Base-by-base conservation (phyloP, 2,888 invertebrate species). In the Diplazon laetatorius region DNA sequence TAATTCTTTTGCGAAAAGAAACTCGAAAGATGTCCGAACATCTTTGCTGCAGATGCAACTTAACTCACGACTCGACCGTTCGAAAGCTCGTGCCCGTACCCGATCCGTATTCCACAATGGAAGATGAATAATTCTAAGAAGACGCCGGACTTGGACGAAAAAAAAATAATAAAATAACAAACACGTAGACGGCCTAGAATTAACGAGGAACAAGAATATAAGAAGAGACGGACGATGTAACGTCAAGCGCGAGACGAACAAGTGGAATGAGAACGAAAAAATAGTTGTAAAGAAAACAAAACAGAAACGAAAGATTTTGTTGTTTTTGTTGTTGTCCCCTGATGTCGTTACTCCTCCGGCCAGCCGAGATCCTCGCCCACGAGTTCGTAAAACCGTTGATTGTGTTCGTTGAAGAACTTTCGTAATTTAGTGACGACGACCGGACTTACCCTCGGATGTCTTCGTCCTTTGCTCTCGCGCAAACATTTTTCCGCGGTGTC, bases 281-380 rank as follows among this genome's bases (percentile, higher is more conserved):
- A 18, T 9, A 50, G 72, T n/a, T 30, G 62, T 18, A 63, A 77
- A 25, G 50, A 76, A 25, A 72, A 72, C 46, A 72, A 57, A 55
- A 39, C n/a, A n/a, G n/a, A 50, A 22, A 48, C 46, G 69, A 48
- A 70, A 44, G 57, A 16, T 30, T 42, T 65, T 12, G 14, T n/a
- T n/a, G n/a, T n/a, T n/a, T n/a, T n/a, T n/a, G n/a, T n/a, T n/a
- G n/a, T n/a, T n/a, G n/a, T n/a, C n/a, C n/a, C n/a, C n/a, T n/a
- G 16, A 30, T 42, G 16, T 46, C 83, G 83, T 91, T 93, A 97
- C 91, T 97, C 96, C 91, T 97, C 97, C 60, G 97, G 97, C 99
- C 99, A 99, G 79, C 96, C 96, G 82, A 98, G 95, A 91, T 97
- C 96, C 90, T 97, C 96, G 2, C 97, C 97, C n/a, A 98, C 95